phyloP scores from a whole-genome alignment of 92 coral and sea anemone species.

The Isaurus tuberculatus region DNA sequence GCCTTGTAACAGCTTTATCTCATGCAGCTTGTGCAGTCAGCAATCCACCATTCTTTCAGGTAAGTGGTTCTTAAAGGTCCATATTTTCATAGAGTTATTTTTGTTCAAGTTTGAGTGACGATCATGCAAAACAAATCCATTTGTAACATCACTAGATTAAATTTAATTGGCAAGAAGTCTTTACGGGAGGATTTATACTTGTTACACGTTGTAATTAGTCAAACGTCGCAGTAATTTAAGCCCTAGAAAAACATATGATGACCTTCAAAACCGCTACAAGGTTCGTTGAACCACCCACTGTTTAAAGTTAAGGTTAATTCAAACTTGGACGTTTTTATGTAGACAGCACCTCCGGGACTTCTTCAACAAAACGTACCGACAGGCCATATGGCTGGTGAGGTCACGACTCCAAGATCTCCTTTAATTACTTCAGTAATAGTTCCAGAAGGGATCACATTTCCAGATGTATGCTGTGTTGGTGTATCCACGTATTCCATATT shows the following conservation, averaged over 20 bases:
- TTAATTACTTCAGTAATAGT: constrained; percentile 81
- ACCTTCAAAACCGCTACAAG: too few relatives aligned
- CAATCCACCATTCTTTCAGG: constrained; percentile 48
- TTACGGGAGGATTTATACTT: too few relatives aligned
- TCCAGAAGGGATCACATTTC: constrained; percentile 88
- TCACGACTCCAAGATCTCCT: constrained; percentile 44
- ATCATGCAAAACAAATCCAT: too few relatives aligned
- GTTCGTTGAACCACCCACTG: too few relatives aligned
- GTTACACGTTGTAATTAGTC: too few relatives aligned
- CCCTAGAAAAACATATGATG: too few relatives aligned
- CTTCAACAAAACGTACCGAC: constrained; percentile 25
- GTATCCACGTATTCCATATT: constrained; percentile 79
- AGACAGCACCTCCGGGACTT: constrained; percentile 49
- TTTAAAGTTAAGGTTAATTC: background rate
- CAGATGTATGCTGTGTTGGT: constrained; percentile 92
- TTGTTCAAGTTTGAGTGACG: too few relatives aligned
- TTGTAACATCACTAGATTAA: too few relatives aligned
- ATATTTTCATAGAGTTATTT: too few relatives aligned
- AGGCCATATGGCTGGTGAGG: constrained; percentile 28
- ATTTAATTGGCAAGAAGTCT: too few relatives aligned
- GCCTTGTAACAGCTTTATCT: constrained; percentile 71
- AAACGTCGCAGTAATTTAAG: too few relatives aligned
- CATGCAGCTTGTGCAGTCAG: constrained; percentile 49
- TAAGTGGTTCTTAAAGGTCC: background rate
- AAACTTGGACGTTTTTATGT: background rate